Evolutionary conservation across 2,888 invertebrate species (phyloP).

Genomic region (Drosophila mimica): DNA sequence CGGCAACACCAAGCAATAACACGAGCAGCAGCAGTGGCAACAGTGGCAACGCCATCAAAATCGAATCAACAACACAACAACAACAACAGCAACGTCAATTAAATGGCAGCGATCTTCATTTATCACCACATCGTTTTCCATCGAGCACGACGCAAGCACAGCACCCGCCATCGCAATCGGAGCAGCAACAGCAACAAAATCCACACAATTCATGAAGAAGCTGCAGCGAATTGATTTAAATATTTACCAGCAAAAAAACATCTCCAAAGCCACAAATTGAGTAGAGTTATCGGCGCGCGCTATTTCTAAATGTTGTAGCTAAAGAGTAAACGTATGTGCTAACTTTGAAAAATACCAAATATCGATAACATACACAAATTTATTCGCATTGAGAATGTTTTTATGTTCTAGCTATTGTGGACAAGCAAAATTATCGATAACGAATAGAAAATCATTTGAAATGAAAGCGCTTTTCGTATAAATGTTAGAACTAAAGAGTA

Average conservation of each 20-base stretch:
- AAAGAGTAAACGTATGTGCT: no score
- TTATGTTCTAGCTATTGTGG: not conserved
- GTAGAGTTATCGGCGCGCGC: not conserved
- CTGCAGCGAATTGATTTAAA: not conserved
- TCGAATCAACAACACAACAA: conserved; percentile 20
- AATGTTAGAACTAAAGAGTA: not conserved
- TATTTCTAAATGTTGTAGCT: not conserved
- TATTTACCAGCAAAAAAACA: not conserved
- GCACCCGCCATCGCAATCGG: conserved; percentile 86
- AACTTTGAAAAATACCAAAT: no score
- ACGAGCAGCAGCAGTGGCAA: conserved; percentile 57
- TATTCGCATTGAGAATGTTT: no score
- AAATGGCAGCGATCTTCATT: conserved; percentile 29
- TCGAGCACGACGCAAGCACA: conserved; percentile 11
- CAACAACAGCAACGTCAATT: conserved; percentile 54
- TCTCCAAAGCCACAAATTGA: not conserved
- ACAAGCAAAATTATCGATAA: not conserved
- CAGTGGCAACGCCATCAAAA: conserved; percentile 10
- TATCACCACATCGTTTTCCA: conserved; percentile 83
- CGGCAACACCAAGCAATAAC: conserved; percentile 4
- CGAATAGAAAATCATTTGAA: not conserved
- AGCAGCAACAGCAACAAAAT: conserved; percentile 34
- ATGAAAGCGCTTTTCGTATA: not conserved
- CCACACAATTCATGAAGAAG: conserved; percentile 89
- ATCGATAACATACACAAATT: no score